Percentiles rank a stretch among this genome's conserved stretches.
Conservation (phyloP, 2,888 invertebrate genomes). For the Orthosia gracilis region DNA sequence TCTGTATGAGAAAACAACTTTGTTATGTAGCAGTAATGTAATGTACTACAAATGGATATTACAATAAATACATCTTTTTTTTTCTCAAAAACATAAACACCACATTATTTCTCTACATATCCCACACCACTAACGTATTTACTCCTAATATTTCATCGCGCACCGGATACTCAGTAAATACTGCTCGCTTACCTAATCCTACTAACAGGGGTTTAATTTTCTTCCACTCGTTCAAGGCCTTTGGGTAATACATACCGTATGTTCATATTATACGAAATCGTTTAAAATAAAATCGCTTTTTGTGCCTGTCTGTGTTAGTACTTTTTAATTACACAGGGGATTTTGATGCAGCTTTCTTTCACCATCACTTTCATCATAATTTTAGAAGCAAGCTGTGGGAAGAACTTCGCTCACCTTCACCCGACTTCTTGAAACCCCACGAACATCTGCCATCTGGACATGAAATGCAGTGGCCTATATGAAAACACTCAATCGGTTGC, state of each 20-base stretch:
- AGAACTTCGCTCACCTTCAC: no score
- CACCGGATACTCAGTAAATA: slow-evolving; percentile 35
- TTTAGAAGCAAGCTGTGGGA: no score
- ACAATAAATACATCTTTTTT: not conserved
- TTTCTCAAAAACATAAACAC: slow-evolving; percentile 5
- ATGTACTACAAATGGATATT: not conserved
- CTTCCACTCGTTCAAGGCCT: slow-evolving; percentile 1
- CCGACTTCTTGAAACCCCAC: no score
- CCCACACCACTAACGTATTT: not conserved
- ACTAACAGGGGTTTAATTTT: slow-evolving; percentile 16
- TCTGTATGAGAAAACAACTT: not conserved
- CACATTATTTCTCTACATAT: not conserved
- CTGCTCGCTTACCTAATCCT: slow-evolving; percentile 19
- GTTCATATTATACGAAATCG: not conserved
- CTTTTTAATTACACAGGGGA: not conserved
- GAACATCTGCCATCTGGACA: no score
- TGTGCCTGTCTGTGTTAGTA: not conserved
- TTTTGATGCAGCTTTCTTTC: not conserved
- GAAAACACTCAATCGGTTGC: no score
- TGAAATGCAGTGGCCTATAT: no score
- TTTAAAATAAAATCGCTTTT: not conserved
- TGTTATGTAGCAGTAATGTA: not conserved
- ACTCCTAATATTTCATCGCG: slow-evolving; percentile 26
- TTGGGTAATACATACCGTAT: not conserved
- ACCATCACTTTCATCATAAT: no score